Conservation (phyloP, 2,888 invertebrate genomes). For the Gortyna flavago region DNA sequence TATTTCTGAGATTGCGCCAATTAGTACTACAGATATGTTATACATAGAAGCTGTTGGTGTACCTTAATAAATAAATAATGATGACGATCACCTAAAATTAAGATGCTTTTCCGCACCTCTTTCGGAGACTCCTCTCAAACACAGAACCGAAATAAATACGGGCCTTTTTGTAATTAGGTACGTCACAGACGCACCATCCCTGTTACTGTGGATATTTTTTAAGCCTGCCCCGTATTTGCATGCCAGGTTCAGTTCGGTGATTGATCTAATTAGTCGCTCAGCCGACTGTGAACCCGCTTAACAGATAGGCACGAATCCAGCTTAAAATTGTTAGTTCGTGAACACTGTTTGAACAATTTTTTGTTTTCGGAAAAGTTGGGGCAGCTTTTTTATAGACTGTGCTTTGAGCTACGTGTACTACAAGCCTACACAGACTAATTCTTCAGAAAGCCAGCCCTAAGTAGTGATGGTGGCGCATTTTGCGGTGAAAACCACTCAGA, state of each 20-base stretch:
- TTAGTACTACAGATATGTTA: background rate
- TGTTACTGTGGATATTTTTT: conserved; percentile 35
- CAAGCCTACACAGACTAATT: background rate
- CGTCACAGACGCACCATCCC: background rate
- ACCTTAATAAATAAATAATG: background rate
- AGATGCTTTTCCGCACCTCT: background rate
- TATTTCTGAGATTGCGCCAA: too few species aligned
- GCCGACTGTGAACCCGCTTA: conserved; percentile 62
- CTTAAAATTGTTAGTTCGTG: conserved; percentile 46
- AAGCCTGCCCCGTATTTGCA: conserved; percentile 47
- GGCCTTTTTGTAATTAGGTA: conserved; percentile 23
- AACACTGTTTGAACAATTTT: background rate
- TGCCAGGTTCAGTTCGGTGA: conserved; percentile 60
- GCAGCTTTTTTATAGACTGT: background rate
- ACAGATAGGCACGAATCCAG: conserved; percentile 48
- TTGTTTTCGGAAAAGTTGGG: background rate
- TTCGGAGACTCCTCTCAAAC: background rate
- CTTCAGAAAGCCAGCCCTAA: background rate
- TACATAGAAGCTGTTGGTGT: background rate
- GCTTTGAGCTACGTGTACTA: background rate
- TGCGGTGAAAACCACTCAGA: background rate
- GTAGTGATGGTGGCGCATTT: background rate
- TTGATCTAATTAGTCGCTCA: conserved; percentile 73
- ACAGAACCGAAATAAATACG: background rate
- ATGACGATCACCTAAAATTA: background rate